A percentile compares a stretch with the other conserved stretches of the same genome.
Evolutionary conservation across 2,888 invertebrate species (phyloP).

Genomic region (Platycnemis pennipes): DNA sequence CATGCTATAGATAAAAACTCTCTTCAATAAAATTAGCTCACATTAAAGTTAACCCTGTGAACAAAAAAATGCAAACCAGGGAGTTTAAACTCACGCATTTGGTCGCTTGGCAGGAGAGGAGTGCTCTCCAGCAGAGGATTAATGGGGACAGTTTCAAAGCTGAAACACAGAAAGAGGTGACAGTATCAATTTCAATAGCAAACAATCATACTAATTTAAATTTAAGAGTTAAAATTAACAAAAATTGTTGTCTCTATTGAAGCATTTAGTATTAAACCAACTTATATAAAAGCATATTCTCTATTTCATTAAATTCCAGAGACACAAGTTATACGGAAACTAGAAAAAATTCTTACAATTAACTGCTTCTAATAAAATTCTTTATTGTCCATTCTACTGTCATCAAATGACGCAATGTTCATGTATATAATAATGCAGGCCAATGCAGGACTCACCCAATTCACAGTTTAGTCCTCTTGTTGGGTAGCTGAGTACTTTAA

Average conservation of each 20-base stretch:
- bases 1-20: neutral
- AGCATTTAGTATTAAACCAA: neutral
- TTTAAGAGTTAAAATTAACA: slow-evolving; percentile 30
- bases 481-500: slow-evolving; percentile 12
- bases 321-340: neutral
- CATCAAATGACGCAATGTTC: neutral
- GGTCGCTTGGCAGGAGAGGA: slow-evolving; percentile 65
- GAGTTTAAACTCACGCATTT: slow-evolving; percentile 65
- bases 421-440: slow-evolving; percentile 45
- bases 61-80: slow-evolving; percentile 53
- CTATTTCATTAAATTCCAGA: neutral
- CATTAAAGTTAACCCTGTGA: slow-evolving; percentile 53
- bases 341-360: neutral
- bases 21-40: slow-evolving; percentile 36
- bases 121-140: slow-evolving; percentile 67
- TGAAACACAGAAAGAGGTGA: slow-evolving; percentile 65
- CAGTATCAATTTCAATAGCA: slow-evolving; percentile 59
- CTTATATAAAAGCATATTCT: neutral
- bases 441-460: slow-evolving; percentile 66
- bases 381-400: neutral
- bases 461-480: slow-evolving; percentile 16
- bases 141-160: slow-evolving; percentile 65
- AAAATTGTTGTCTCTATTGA: neutral
- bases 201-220: neutral
- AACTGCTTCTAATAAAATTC: neutral